Conservation (phyloP, 2,113 vertebrate genomes). For the Trogon surrucura region DNA sequence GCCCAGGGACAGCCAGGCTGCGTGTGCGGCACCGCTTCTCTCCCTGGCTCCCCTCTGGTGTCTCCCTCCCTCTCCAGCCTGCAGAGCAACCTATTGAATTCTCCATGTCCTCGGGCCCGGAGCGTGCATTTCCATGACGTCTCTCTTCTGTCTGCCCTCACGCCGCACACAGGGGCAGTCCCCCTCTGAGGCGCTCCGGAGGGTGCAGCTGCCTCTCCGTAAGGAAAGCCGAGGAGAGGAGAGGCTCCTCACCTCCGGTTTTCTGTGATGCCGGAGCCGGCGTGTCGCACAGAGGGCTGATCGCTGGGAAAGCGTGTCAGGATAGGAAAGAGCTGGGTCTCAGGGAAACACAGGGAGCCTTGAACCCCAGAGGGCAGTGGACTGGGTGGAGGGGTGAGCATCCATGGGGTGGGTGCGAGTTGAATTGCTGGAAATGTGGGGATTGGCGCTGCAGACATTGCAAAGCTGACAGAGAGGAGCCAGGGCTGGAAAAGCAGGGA, state of each 20-base stretch:
- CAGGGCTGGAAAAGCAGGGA: not conserved
- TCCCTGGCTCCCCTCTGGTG: constrained; percentile 45
- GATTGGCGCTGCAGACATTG: rapidly evolving
- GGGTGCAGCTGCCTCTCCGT: not conserved
- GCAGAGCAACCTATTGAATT: constrained; percentile 77
- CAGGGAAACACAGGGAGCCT: not conserved
- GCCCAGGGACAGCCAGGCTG: not conserved
- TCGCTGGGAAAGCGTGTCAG: constrained; percentile 44
- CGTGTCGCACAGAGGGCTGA: not conserved
- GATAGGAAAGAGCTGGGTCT: constrained; percentile 38
- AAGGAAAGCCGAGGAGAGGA: not conserved
- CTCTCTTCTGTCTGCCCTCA: constrained; percentile 63
- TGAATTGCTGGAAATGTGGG: not conserved
- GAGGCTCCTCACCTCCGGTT: constrained; percentile 13
- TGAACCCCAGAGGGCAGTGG: not conserved
- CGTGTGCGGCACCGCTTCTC: not conserved
- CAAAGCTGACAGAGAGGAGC: not conserved
- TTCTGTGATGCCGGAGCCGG: not conserved
- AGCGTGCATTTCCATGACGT: constrained; percentile 79
- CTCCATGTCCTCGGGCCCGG: constrained; percentile 66
- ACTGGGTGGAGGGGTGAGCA: not conserved
- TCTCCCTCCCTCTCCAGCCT: constrained; percentile 72
- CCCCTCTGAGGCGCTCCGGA: not conserved
- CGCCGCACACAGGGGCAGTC: not conserved
- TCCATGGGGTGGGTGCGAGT: not conserved